Evolutionary conservation across 2,113 vertebrate genomes (phyloP).

Genomic region (Micronycteris hirsuta): DNA sequence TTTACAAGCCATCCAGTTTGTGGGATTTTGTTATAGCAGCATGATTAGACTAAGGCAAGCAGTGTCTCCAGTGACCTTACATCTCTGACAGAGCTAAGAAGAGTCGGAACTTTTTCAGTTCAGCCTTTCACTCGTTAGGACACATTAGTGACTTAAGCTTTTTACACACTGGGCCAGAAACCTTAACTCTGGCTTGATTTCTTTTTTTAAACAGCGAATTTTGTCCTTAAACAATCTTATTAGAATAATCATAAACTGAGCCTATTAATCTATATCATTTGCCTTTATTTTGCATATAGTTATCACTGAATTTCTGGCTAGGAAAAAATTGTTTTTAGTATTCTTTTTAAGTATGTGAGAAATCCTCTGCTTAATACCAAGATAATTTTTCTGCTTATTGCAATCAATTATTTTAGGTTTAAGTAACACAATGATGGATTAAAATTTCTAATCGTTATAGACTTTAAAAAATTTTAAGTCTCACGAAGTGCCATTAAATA

Average conservation of each 20-base stretch:
- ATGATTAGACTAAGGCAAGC: neutral
- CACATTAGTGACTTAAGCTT: neutral
- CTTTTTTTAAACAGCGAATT: neutral
- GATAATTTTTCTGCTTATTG: neutral
- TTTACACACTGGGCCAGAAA: neutral
- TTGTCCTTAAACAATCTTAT: neutral
- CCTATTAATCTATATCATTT: neutral
- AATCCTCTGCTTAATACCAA: neutral
- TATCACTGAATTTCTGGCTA: neutral
- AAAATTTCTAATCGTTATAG: slow-evolving; percentile 40
- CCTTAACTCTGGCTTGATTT: neutral
- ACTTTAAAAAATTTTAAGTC: slow-evolving; percentile 57
- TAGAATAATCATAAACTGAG: neutral
- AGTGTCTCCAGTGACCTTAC: neutral
- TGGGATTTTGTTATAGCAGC: neutral
- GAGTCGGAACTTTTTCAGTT: neutral
- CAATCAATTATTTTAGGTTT: neutral
- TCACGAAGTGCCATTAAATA: slow-evolving; percentile 30
- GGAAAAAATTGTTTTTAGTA: neutral
- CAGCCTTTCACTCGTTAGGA: neutral
- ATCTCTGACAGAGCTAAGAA: neutral
- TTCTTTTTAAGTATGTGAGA: neutral
- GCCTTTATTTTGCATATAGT: neutral
- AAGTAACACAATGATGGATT: slow-evolving; percentile 24
- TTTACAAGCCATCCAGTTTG: neutral